phyloP scores from a whole-genome alignment of 2,113 vertebrate species.

The Eubucco bourcierii region DNA sequence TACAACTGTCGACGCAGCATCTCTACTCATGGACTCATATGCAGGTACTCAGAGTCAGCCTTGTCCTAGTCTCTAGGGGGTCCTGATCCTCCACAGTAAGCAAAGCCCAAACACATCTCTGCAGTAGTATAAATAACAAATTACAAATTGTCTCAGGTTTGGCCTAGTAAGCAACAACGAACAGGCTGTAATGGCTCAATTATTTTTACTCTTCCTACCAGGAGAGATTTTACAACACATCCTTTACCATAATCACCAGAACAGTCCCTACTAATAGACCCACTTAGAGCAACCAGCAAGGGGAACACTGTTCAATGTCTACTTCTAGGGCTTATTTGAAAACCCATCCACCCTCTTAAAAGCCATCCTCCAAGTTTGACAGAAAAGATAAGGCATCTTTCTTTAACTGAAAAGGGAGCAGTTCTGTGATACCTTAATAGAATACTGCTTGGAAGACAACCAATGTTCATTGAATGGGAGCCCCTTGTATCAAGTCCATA shows the following conservation, averaged over 20 bases:
- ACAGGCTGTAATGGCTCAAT: background rate
- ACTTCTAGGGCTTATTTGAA: background rate
- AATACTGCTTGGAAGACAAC: background rate
- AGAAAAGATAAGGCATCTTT: background rate
- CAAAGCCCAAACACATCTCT: background rate
- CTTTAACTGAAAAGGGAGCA: background rate
- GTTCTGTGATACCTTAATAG: background rate
- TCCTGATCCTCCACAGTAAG: background rate
- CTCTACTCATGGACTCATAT: fast-evolving
- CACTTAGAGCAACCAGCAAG: background rate
- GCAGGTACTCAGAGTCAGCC: background rate
- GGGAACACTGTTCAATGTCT: background rate
- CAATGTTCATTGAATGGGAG: background rate
- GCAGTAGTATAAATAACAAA: background rate
- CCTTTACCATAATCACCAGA: background rate
- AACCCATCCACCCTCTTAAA: background rate
- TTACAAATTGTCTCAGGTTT: background rate
- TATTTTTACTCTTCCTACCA: background rate
- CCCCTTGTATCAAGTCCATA: background rate
- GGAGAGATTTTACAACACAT: background rate
- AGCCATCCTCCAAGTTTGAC: background rate
- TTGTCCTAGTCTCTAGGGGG: background rate
- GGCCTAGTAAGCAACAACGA: background rate
- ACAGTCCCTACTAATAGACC: background rate
- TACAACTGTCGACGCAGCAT: background rate